Evolutionary conservation across 2,888 invertebrate species (phyloP).

Genomic region (Cantharis rustica): DNA sequence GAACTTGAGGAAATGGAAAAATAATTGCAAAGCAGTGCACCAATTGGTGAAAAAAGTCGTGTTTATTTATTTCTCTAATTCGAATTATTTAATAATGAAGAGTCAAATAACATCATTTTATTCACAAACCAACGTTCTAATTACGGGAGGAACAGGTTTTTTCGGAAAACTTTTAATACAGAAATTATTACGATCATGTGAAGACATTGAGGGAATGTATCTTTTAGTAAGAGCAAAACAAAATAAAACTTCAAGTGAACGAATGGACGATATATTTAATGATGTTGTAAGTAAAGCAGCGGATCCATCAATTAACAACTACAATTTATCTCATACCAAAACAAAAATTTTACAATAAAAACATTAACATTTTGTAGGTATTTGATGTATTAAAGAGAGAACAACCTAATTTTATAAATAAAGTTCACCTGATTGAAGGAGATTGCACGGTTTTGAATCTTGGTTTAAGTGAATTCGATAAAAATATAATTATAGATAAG

Average conservation of each 20-base stretch:
- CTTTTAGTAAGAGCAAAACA: not conserved
- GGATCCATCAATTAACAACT: too few species aligned
- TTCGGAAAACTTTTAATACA: not conserved
- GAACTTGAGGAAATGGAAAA: too few species aligned
- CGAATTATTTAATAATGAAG: too few species aligned
- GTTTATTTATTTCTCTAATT: too few species aligned
- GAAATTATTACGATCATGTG: not conserved
- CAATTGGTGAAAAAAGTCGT: too few species aligned
- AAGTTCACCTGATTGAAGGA: constrained; percentile 41
- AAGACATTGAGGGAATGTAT: not conserved
- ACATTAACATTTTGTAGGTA: not conserved
- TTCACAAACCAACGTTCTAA: too few species aligned
- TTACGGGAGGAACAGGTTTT: too few species aligned
- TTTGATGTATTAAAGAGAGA: constrained; percentile 14
- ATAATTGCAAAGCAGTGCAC: too few species aligned
- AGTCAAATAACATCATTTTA: too few species aligned
- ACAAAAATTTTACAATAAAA: too few species aligned
- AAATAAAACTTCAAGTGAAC: not conserved
- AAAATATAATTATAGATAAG: constrained; percentile 25
- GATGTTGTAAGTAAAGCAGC: not conserved
- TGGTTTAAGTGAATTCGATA: constrained; percentile 13
- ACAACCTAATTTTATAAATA: constrained; percentile 25
- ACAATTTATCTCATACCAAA: too few species aligned
- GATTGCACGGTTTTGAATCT: constrained; percentile 31
- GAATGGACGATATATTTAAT: not conserved